Conservation (phyloP, 2,888 invertebrate species). For the Epiblema foenella region DNA sequence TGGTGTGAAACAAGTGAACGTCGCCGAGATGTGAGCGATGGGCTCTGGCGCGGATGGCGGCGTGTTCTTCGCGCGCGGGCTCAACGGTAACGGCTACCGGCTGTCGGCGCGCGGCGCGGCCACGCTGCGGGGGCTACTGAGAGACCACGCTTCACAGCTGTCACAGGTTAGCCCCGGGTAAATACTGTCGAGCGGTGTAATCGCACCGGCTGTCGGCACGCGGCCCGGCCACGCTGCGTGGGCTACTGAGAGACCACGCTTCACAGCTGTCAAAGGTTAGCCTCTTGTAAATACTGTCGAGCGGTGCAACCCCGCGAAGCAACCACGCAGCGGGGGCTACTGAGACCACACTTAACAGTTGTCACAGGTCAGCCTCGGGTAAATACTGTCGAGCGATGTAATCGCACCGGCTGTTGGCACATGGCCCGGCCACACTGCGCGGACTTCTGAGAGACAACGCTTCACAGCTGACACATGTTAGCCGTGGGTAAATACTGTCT, state of each 20-base stretch:
- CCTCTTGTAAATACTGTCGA: background rate
- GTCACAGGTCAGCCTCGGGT: background rate
- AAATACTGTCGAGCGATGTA: too few species aligned
- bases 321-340: too few species aligned
- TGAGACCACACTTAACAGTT: background rate
- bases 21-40: slow-evolving; percentile 59
- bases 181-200: background rate
- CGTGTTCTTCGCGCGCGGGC: slow-evolving; percentile 70
- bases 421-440: background rate
- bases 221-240: background rate
- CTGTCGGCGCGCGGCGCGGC: slow-evolving; percentile 86
- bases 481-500: background rate
- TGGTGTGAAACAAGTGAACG: slow-evolving; percentile 1
- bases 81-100: slow-evolving; percentile 84
- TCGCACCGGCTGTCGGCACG: background rate
- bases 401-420: background rate
- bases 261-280: slow-evolving; percentile 87
- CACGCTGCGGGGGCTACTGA: slow-evolving; percentile 86
- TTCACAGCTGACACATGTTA: slow-evolving; percentile 87
- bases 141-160: slow-evolving; percentile 87
- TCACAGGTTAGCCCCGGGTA: slow-evolving; percentile 81
- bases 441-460: slow-evolving; percentile 68
- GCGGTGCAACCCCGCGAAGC: too few species aligned
- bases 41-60: slow-evolving; percentile 61
- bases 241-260: slow-evolving; percentile 69